Evolutionary conservation across 2,888 invertebrate genomes (phyloP).

Genomic region (Thelaira solivaga): DNA sequence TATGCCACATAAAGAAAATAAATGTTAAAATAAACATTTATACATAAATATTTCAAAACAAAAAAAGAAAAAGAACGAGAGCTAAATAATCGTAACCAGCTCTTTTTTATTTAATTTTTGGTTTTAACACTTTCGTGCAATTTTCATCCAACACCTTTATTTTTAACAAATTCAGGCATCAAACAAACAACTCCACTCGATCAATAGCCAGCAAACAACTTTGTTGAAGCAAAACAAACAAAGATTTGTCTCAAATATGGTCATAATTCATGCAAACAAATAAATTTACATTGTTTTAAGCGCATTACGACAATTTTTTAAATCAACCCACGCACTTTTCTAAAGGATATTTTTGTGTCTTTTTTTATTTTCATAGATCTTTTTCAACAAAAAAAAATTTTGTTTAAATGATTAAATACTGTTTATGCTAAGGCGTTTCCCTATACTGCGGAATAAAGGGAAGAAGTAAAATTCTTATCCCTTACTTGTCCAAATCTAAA

Average conservation of each 20-base stretch:
- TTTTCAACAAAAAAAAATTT: no score
- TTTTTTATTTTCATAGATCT: no score
- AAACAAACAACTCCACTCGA: background rate
- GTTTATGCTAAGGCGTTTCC: no score
- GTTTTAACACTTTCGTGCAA: conserved; percentile 54
- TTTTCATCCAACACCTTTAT: conserved; percentile 53
- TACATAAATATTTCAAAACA: conserved; percentile 46
- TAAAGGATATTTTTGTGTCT: background rate
- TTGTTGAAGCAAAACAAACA: conserved; percentile 55
- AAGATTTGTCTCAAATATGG: conserved; percentile 72
- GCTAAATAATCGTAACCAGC: conserved; percentile 41
- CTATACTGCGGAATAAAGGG: no score
- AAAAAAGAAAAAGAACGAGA: conserved; percentile 44
- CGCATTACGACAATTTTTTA: background rate
- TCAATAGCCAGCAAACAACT: conserved; percentile 22
- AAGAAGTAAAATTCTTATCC: no score
- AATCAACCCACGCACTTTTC: conserved; percentile 53
- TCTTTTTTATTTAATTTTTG: background rate
- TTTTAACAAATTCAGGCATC: conserved; percentile 32
- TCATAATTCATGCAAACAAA: conserved; percentile 75
- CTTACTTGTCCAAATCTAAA: no score
- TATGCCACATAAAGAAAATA: conserved; percentile 56
- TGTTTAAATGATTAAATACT: no score
- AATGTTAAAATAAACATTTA: conserved; percentile 50
- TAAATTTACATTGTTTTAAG: conserved; percentile 67